These are phyloP conservation scores for Apoderus coryli DNA, from an alignment of 2,888 invertebrate genomes.

Conservation along the genomic window DNA sequence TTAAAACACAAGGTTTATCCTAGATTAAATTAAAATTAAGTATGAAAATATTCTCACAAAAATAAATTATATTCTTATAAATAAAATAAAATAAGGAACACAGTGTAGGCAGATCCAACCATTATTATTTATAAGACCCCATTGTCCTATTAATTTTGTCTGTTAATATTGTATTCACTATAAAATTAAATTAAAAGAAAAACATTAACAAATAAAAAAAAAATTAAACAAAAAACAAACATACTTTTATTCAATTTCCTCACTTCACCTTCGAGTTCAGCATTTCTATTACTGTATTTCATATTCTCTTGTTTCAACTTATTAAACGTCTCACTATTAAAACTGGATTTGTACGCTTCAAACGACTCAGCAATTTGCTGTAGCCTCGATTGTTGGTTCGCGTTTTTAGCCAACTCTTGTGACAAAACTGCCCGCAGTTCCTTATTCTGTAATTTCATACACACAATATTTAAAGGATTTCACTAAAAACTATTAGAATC, in stretches of 20 bases:
- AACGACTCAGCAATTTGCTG: constrained; percentile 23
- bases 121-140: neutral
- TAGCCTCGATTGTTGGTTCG: constrained; percentile 20
- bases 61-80: neutral
- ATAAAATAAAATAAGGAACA: neutral
- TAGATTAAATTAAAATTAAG: neutral
- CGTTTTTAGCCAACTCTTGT: constrained; percentile 17
- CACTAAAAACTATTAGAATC: too few relatives aligned
- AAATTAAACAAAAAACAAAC: constrained; percentile 10
- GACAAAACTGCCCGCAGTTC: neutral
- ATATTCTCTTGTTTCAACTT: constrained; percentile 22
- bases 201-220: constrained; percentile 7
- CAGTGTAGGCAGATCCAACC: neutral
- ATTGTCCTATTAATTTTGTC: constrained; percentile 20
- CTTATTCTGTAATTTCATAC: too few relatives aligned
- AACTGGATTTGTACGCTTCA: constrained; percentile 23
- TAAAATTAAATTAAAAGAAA: constrained; percentile 16
- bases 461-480: too few relatives aligned
- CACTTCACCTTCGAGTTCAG: constrained; percentile 26
- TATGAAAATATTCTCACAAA: neutral
- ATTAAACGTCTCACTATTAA: constrained; percentile 23
- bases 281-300: constrained; percentile 20
- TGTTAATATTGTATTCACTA: constrained; percentile 25
- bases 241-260: constrained; percentile 28
- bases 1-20: too few relatives aligned